phyloP scores from a whole-genome alignment of 37 sponge, comb jelly and placozoan genomes.

The Spongilla lacustris region DNA sequence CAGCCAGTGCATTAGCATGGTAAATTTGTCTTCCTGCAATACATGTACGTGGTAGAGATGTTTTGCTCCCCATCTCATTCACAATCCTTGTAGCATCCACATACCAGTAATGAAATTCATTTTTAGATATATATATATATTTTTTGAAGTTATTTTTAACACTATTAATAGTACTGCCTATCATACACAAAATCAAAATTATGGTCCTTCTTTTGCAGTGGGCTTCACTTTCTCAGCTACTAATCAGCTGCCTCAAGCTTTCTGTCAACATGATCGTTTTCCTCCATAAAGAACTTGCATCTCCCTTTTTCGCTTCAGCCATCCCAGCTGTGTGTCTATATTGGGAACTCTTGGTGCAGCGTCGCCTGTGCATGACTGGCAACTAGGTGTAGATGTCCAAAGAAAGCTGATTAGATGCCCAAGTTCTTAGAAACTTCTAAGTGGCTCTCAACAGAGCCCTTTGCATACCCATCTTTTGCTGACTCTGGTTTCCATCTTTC shows the following conservation, averaged over 20 bases:
- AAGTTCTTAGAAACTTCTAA: too few species aligned
- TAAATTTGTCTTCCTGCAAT: slow-evolving; percentile 31
- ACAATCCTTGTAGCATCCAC: slow-evolving; percentile 35
- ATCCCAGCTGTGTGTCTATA: too few species aligned
- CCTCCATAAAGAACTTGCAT: too few species aligned
- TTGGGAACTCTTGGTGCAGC: background rate
- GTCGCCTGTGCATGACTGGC: too few species aligned
- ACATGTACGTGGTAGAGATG: slow-evolving; percentile 41
- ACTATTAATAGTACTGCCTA: slow-evolving; percentile 24
- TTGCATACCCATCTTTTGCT: too few species aligned
- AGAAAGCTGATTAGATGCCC: too few species aligned
- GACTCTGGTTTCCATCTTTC: too few species aligned
- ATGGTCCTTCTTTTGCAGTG: slow-evolving; percentile 52
- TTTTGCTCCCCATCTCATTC: slow-evolving; percentile 18
- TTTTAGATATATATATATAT: slow-evolving; percentile 37
- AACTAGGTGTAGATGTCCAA: too few species aligned
- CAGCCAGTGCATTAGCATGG: slow-evolving; percentile 25
- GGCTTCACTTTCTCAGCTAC: slow-evolving; percentile 43
- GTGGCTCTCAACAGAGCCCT: too few species aligned
- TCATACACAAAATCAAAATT: slow-evolving; percentile 45
- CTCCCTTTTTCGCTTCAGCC: too few species aligned
- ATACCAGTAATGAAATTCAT: slow-evolving; percentile 36
- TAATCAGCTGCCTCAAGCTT: too few species aligned
- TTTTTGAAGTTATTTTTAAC: slow-evolving; percentile 17
- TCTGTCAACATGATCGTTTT: too few species aligned